Percentiles rank a stretch among this genome's conserved stretches.
Evolutionary conservation across 2,113 vertebrate species (phyloP).

Genomic region (Candoia aspera): DNA sequence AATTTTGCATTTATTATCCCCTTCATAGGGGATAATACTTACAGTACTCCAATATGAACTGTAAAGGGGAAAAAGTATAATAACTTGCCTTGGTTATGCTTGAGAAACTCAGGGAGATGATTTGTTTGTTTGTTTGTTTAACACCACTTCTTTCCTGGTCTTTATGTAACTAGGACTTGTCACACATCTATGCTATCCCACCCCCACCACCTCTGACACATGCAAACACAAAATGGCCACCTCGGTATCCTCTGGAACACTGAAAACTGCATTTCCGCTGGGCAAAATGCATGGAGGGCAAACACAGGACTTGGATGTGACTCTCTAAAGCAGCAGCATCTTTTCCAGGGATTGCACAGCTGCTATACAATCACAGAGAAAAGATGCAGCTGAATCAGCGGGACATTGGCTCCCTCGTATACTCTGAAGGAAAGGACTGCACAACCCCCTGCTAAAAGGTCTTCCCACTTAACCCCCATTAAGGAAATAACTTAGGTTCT

Average conservation of each 20-base stretch:
- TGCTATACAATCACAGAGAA: neutral
- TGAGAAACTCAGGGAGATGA: neutral
- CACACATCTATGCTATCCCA: neutral
- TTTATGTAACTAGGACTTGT: neutral
- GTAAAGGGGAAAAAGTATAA: neutral
- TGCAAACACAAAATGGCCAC: neutral
- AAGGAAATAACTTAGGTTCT: neutral
- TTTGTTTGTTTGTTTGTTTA: neutral
- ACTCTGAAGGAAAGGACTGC: neutral
- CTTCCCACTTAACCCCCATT: neutral
- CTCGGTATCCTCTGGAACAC: neutral
- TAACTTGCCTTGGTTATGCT: neutral
- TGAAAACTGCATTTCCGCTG: neutral
- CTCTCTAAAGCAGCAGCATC: neutral
- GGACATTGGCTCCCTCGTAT: neutral
- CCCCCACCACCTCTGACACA: neutral
- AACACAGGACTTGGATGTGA: neutral
- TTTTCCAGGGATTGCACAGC: neutral
- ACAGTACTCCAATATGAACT: neutral
- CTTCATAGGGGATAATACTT: slow-evolving; percentile 35
- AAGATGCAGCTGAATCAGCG: neutral
- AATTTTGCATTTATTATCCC: slow-evolving; percentile 61
- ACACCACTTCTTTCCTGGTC: neutral
- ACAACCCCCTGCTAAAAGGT: neutral
- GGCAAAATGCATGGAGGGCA: neutral